phyloP scores from a whole-genome alignment of 2,888 invertebrate species.

The Allophyes oxyacanthae region DNA sequence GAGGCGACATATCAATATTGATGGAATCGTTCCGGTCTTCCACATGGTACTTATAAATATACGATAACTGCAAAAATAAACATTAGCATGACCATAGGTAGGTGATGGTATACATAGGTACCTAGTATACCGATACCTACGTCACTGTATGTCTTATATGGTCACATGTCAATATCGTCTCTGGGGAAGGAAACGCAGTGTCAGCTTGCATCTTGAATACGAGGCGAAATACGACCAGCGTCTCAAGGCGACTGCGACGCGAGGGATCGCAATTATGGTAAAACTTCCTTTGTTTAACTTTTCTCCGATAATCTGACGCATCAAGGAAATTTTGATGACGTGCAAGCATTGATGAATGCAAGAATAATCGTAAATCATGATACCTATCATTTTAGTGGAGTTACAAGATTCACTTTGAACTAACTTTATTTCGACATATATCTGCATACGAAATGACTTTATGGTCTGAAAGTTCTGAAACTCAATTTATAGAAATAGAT shows the following conservation, averaged over 20 bases:
- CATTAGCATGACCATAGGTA: constrained; percentile 10
- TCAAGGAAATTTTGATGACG: constrained; percentile 16
- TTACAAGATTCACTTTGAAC: no score
- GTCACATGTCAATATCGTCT: constrained; percentile 2
- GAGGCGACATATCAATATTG: constrained; percentile 7
- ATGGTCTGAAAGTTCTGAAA: background rate
- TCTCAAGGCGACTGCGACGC: background rate
- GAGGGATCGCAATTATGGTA: background rate
- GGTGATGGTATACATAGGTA: background rate
- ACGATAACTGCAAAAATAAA: constrained; percentile 10
- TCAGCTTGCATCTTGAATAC: constrained; percentile 31
- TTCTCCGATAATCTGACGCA: constrained; percentile 3
- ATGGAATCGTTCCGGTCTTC: constrained; percentile 2
- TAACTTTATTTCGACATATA: background rate
- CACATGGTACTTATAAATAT: constrained; percentile 11
- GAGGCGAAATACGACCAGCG: constrained; percentile 18
- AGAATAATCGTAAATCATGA: no score
- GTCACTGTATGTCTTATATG: background rate
- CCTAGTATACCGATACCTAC: no score
- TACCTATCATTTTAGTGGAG: no score
- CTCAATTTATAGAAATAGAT: constrained; percentile 6
- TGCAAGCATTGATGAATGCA: background rate
- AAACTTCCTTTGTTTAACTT: constrained; percentile 10
- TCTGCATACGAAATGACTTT: background rate
- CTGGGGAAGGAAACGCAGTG: constrained; percentile 37